These are phyloP conservation scores for Griposia aprilina DNA, from an alignment of 2,888 invertebrate genomes.

Conservation along the genomic window DNA sequence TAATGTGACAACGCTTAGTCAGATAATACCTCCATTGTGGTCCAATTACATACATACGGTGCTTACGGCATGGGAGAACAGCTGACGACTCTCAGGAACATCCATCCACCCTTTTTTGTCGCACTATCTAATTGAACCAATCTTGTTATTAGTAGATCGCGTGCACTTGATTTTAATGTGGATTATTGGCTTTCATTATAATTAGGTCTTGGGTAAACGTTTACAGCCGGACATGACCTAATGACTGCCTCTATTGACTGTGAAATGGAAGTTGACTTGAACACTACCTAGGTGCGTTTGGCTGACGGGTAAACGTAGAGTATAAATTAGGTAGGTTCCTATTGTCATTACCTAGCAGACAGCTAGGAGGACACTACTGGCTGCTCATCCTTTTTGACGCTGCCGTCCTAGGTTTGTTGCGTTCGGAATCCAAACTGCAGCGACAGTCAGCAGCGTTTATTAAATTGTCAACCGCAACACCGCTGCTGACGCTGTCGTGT, in stretches of 20 bases:
- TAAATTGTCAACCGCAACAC: background rate
- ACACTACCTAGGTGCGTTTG: background rate
- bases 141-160: slow-evolving; percentile 66
- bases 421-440: background rate
- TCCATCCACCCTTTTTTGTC: slow-evolving; percentile 62
- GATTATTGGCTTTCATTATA: slow-evolving; percentile 33
- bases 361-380: background rate
- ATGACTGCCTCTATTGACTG: background rate
- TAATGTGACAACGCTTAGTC: slow-evolving; percentile 84
- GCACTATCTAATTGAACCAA: slow-evolving; percentile 69
- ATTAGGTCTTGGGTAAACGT: slow-evolving; percentile 3
- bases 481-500: too few species aligned
- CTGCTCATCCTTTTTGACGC: background rate
- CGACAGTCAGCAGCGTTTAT: background rate
- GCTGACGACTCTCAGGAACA: slow-evolving; percentile 78
- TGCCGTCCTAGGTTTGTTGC: too few species aligned
- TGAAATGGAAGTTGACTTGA: background rate
- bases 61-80: slow-evolving; percentile 75
- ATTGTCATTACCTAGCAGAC: background rate
- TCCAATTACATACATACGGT: slow-evolving; percentile 79
- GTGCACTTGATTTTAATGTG: slow-evolving; percentile 61
- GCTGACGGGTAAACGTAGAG: background rate
- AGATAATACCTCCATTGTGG: slow-evolving; percentile 82
- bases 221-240: background rate
- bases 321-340: background rate